Evolutionary conservation across 2,888 invertebrate species (phyloP).

Genomic region (Lissonota sp.): DNA sequence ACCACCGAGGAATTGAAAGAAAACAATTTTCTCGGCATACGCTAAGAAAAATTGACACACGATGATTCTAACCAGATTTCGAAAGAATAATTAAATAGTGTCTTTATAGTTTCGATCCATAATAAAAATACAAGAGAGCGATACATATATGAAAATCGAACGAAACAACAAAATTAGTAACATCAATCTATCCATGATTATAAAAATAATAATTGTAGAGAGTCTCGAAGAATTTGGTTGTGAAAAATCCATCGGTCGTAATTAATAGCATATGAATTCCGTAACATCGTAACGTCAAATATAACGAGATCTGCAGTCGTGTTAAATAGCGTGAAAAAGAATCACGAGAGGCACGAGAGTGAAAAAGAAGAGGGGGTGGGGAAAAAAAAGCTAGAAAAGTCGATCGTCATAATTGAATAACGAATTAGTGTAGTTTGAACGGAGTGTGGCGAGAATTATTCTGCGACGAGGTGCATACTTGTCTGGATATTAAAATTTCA

Average conservation of each 20-base stretch:
- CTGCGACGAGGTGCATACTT: too few relatives aligned
- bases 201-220: not conserved
- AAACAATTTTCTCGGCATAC: slow-evolving; percentile 8
- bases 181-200: not conserved
- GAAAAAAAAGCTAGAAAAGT: too few relatives aligned
- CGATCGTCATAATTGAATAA: too few relatives aligned
- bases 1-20: slow-evolving; percentile 25
- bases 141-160: slow-evolving; percentile 9
- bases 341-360: too few relatives aligned
- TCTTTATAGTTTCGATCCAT: slow-evolving; percentile 15
- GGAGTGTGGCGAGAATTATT: too few relatives aligned
- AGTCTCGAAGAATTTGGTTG: not conserved
- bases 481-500: too few relatives aligned
- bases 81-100: slow-evolving; percentile 35
- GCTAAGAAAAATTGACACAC: slow-evolving; percentile 36
- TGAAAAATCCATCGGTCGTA: slow-evolving; percentile 15
- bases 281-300: too few relatives aligned
- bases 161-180: not conserved
- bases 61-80: slow-evolving; percentile 22
- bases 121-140: slow-evolving; percentile 1
- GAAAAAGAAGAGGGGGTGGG: too few relatives aligned
- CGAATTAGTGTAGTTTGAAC: too few relatives aligned
- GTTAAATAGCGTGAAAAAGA: too few relatives aligned
- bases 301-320: too few relatives aligned
- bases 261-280: slow-evolving; percentile 12